Conservation (phyloP, 2,888 invertebrate genomes). For the Drosophila atroscutellata region DNA sequence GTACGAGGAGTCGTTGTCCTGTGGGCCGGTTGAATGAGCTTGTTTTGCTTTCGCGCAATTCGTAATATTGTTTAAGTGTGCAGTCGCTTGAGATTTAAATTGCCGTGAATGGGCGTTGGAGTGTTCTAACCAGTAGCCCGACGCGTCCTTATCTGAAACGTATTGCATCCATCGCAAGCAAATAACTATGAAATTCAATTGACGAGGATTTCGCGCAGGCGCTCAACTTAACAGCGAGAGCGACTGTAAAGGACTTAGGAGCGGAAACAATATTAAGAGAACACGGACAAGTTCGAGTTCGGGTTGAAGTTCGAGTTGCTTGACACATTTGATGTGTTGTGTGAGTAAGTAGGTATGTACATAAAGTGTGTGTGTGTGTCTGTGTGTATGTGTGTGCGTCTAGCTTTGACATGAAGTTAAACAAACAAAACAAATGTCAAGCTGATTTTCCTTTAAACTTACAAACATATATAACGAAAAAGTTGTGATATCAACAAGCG, state of each 20-base stretch:
- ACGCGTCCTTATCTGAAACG: constrained; percentile 71
- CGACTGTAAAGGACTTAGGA: constrained; percentile 21
- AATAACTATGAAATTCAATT: constrained; percentile 71
- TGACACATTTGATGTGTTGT: constrained; percentile 3
- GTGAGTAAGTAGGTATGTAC: constrained; percentile 1
- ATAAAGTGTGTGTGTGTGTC: background rate
- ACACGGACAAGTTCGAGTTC: constrained; percentile 18
- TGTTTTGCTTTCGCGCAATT: constrained; percentile 69
- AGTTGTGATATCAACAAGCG: constrained; percentile 66
- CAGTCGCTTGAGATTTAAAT: constrained; percentile 30
- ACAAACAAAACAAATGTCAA: constrained; percentile 77
- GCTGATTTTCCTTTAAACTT: constrained; percentile 39
- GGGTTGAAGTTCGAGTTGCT: constrained; percentile 20
- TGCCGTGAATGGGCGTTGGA: constrained; percentile 33
- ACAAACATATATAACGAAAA: constrained; percentile 64
- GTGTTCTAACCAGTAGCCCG: constrained; percentile 66
- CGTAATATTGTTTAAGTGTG: constrained; percentile 23
- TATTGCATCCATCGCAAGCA: constrained; percentile 64
- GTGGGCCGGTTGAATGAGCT: constrained; percentile 44
- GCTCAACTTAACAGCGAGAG: constrained; percentile 44
- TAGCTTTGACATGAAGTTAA: constrained; percentile 72
- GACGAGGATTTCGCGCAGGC: constrained; percentile 59
- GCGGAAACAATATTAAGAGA: background rate
- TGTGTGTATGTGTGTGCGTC: constrained; percentile 17
- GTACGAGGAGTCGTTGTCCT: constrained; percentile 65